Evolutionary conservation across 1,140 invertebrate species (phyloP), one percentile per base, ranked within the genome.

Genomic region (Zaprionus davidi): DNA sequence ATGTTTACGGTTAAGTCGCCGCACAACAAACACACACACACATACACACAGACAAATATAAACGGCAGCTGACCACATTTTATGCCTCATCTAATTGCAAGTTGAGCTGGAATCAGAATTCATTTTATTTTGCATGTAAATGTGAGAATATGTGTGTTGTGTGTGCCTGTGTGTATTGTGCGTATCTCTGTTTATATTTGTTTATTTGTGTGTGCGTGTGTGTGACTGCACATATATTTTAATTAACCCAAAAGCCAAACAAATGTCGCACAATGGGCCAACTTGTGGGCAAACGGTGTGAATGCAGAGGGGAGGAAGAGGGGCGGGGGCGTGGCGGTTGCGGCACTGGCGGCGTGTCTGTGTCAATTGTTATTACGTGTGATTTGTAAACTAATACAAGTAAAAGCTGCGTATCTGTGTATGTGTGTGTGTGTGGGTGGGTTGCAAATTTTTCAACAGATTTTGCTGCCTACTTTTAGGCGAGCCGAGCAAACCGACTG

Each of bases 341-440:
- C 46, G 46, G 46, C 46, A 20, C 17, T 20, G 15, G 46, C 46
- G 36, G 58, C 72, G 78, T 81, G 83, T 58, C 66, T 69, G 73
- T 82, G 81, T 81, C 83, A 88, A 87, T 87, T 87, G 83, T 87
- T 87, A 88, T 87, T 87, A 87, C 80, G 83, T 88, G 83, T 84
- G 83, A 87, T 87, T 87, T 88, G 83, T 88, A 88, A 87, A 88
- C 83, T 80, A 82, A 82, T 82, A 80, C 69, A 76, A 77, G 62
- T 67, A 70, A 63, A 67, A 59, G 49, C 58, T 20, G 49, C 49
- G 64, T 24, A 15, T 36, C 20, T 17, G 22, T 44, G 46, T 49
- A 1, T 24, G 20, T 24, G 22, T 44, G 46, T 49, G 24, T 57
- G 13, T 22, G 31, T 36, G 49, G 20, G 34, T 26, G 55, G 57